Percentiles rank a stretch among this genome's conserved stretches.
phyloP scores from a whole-genome alignment of 2,888 invertebrate species.

The Cephus rjabovi region DNA sequence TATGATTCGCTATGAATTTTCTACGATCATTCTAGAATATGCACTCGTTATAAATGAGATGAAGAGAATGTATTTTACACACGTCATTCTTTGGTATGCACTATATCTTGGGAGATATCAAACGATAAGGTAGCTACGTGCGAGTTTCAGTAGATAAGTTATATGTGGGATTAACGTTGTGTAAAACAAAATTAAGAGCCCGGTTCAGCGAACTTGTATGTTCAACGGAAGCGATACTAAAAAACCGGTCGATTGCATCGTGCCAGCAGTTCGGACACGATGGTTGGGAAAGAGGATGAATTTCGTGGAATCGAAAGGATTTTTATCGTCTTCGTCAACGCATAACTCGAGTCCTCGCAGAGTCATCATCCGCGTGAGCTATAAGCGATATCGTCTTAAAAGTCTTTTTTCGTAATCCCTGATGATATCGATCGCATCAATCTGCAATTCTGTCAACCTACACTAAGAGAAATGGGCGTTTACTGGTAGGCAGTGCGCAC shows the following conservation, averaged over 20 bases:
- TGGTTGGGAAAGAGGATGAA: background rate
- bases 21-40: background rate
- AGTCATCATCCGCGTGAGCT: background rate
- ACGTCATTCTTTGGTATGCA: background rate
- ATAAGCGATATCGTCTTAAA: background rate
- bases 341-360: background rate
- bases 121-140: background rate
- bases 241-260: background rate
- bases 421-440: slow-evolving; percentile 63
- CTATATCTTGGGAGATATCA: background rate
- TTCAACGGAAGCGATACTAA: background rate
- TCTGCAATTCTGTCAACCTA: slow-evolving; percentile 59
- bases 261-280: background rate
- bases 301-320: background rate
- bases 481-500: slow-evolving; percentile 54
- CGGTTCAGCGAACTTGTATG: background rate
- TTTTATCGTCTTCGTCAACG: background rate
- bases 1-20: background rate
- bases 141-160: background rate
- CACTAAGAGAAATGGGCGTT: slow-evolving; percentile 61
- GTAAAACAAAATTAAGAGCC: background rate
- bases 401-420: slow-evolving; percentile 38
- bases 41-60: background rate
- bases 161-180: background rate
- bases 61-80: background rate